Base-by-base conservation (phyloP, 2,113 vertebrate genomes). In the Alethe diademata region DNA sequence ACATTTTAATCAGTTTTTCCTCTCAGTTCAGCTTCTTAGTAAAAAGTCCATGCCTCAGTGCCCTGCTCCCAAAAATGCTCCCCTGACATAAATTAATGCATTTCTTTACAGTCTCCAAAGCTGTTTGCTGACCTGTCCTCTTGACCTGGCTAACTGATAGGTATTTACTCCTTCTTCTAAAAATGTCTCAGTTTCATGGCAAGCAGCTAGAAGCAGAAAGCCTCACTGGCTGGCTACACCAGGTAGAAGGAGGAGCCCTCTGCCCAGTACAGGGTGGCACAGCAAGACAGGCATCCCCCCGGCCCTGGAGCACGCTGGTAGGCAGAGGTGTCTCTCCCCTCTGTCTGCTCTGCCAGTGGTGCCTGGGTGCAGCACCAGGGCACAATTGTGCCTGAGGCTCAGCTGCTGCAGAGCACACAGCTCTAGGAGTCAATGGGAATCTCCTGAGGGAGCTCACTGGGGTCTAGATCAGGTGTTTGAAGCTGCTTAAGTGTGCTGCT, bases 391-490 rank as follows among this genome's bases (percentile, higher is more conserved):
- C 67, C 47, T 38, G 53, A 42, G 54, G 54, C 56, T 2, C 67
- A 19, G 29, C 40, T 51, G 25, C n/a, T 72, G 19, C 76, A 75
- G 14, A 47, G 40, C 36, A 40, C 36, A 40, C 51, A 45, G 31
- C 0, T 51, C 50, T 17, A 17, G 0, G 26, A 36, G 23, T n/a
- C 5, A 1, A 1, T 50, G 40, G 42, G 38, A 71, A 5, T 33
- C 16, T 85, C 23, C 29, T 23, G 29, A 56, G 5, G 18, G 43
- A 67, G 38, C n/a, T 74, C 36, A 9, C 12, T 48, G 71, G 65
- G 20, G 20, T 50, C 42, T 35, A 12, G 4, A 8, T 60, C 16
- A 38, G 25, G 11, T 51, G 5, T 78, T 54, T 83, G 48, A 79
- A 95, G 42, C 73, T 51, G 53, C 22, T 53, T 28, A 62, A 51